Evolutionary conservation across 2,797 vertebrate genomes (phyloP).

Genomic region (Cyclopterus lumpus): DNA sequence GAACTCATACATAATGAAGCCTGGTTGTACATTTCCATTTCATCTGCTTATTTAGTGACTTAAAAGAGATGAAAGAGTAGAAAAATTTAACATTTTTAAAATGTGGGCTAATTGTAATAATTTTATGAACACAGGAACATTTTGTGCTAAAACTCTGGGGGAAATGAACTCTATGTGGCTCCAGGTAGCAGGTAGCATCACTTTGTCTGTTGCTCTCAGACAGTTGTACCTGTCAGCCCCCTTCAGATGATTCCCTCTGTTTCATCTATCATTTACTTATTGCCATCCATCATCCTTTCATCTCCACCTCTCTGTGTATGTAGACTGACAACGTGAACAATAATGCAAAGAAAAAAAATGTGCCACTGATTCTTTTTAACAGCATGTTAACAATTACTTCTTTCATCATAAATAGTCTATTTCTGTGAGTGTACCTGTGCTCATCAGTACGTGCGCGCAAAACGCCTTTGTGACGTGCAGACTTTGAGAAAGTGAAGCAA

Average conservation of each 20-base stretch:
- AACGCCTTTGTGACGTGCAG: neutral
- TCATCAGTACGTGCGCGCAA: neutral
- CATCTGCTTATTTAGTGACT: slow-evolving; percentile 43
- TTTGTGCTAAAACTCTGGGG: slow-evolving; percentile 33
- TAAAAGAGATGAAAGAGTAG: slow-evolving; percentile 32
- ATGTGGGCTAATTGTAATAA: slow-evolving; percentile 13
- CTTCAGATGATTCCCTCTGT: slow-evolving; percentile 49
- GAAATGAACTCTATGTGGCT: slow-evolving; percentile 35
- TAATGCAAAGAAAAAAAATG: slow-evolving; percentile 54
- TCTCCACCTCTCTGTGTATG: slow-evolving; percentile 63
- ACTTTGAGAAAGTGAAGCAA: slow-evolving; percentile 2
- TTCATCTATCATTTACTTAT: slow-evolving; percentile 76
- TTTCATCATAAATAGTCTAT: slow-evolving; percentile 30
- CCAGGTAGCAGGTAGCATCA: slow-evolving; percentile 53
- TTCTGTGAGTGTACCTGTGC: neutral
- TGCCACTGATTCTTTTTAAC: slow-evolving; percentile 19
- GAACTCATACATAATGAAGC: slow-evolving; percentile 47
- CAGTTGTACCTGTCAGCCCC: slow-evolving; percentile 66
- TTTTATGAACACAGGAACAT: slow-evolving; percentile 39
- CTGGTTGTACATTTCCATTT: slow-evolving; percentile 49
- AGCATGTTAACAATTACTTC: slow-evolving; percentile 15
- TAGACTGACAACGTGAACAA: slow-evolving; percentile 58
- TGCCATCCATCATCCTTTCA: slow-evolving; percentile 78
- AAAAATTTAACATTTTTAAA: slow-evolving; percentile 20
- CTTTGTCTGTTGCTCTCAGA: slow-evolving; percentile 53